Conservation (phyloP, 2,888 invertebrate species). For the Brachyptera risi region DNA sequence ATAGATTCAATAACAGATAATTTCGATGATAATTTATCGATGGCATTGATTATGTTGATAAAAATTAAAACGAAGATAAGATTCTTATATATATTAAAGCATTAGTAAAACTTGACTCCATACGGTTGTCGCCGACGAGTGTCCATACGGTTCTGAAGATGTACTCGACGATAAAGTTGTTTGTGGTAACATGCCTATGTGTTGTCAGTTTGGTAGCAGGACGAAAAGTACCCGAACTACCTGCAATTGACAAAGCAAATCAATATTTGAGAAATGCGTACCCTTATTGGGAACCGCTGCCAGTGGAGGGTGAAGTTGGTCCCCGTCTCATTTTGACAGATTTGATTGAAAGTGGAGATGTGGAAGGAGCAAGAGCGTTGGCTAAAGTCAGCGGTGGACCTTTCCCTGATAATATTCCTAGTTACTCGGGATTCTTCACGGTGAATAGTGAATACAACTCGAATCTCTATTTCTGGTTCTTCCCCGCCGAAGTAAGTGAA, state of each 20-base stretch:
- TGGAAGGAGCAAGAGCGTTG: slow-evolving; percentile 50
- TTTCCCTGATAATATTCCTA: slow-evolving; percentile 48
- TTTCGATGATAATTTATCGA: too few relatives aligned
- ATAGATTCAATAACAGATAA: too few relatives aligned
- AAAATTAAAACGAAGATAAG: too few relatives aligned
- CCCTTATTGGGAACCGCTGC: slow-evolving; percentile 7
- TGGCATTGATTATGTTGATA: too few relatives aligned
- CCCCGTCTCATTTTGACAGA: slow-evolving; percentile 54
- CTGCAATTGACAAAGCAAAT: not conserved
- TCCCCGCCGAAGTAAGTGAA: slow-evolving; percentile 44
- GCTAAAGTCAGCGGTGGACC: slow-evolving; percentile 47
- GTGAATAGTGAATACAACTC: slow-evolving; percentile 46
- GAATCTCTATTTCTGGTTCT: slow-evolving; percentile 52
- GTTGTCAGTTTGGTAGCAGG: too few relatives aligned
- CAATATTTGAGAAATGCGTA: not conserved
- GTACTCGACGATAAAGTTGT: too few relatives aligned
- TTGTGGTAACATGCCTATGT: too few relatives aligned
- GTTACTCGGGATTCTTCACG: slow-evolving; percentile 48
- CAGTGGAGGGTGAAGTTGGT: slow-evolving; percentile 42
- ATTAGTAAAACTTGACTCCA: too few relatives aligned
- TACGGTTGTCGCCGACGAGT: too few relatives aligned
- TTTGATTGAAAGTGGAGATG: slow-evolving; percentile 50
- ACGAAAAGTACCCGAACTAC: too few relatives aligned
- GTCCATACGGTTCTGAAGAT: too few relatives aligned
- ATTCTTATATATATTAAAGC: too few relatives aligned